phyloP scores from a whole-genome alignment of 2,888 invertebrate species.

The Oscheius onirici region DNA sequence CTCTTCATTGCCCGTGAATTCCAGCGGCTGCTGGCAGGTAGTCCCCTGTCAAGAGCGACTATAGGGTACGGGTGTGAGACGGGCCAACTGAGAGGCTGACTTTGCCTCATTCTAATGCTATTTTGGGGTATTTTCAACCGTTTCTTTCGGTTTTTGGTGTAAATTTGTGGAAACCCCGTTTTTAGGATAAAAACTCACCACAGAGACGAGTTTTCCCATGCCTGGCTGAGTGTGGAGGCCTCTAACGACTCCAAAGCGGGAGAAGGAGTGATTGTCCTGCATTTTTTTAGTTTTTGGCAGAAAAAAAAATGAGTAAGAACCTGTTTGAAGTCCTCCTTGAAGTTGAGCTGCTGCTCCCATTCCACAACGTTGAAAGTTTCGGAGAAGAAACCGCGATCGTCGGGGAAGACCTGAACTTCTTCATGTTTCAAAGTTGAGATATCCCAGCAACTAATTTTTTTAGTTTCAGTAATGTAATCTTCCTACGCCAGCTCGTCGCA shows the following conservation, averaged over 20 bases:
- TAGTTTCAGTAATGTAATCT: too few relatives aligned
- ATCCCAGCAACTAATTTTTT: too few relatives aligned
- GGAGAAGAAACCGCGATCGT: slow-evolving; percentile 69
- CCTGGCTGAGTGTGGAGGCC: slow-evolving; percentile 71
- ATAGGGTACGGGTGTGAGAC: background rate
- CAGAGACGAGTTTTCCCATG: slow-evolving; percentile 71
- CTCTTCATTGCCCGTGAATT: background rate
- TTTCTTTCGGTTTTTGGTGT: too few relatives aligned
- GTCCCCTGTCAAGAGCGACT: background rate
- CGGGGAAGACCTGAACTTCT: slow-evolving; percentile 64
- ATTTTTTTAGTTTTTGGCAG: background rate
- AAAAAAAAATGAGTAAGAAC: slow-evolving; percentile 33
- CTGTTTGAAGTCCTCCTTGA: slow-evolving; percentile 64
- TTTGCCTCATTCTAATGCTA: background rate
- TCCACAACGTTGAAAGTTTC: slow-evolving; percentile 69
- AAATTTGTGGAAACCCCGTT: too few relatives aligned
- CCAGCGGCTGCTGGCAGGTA: background rate
- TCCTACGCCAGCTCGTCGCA: too few relatives aligned
- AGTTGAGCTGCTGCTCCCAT: slow-evolving; percentile 64
- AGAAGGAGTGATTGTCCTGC: slow-evolving; percentile 71
- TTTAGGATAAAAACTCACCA: slow-evolving; percentile 44
- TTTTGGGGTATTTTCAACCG: background rate
- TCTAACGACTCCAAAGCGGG: slow-evolving; percentile 67
- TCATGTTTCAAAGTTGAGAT: too few relatives aligned
- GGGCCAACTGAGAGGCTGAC: background rate